phyloP scores from a whole-genome alignment of 1,140 invertebrate genomes.

The Mercenaria mercenaria region DNA sequence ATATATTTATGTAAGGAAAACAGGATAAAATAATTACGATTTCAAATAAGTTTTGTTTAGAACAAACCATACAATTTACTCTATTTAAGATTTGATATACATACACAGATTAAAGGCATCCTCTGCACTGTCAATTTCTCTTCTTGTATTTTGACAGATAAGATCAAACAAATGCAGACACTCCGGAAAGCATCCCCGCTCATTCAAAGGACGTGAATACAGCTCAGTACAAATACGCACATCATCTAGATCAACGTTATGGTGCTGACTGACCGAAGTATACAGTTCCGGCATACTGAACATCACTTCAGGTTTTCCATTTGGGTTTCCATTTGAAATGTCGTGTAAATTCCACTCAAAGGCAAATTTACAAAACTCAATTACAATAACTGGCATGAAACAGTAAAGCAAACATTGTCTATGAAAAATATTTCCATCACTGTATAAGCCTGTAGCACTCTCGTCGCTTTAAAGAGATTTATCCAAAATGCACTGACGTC shows the following conservation, averaged over 20 bases:
- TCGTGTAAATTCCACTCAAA: not conserved
- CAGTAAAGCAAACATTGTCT: not conserved
- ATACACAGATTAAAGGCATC: not conserved
- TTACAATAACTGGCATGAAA: not conserved
- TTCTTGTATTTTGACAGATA: not conserved
- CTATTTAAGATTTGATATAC: no score
- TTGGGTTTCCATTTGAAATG: not conserved
- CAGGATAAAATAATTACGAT: no score
- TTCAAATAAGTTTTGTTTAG: no score
- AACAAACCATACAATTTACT: no score
- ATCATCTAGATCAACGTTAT: not conserved
- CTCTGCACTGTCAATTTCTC: not conserved
- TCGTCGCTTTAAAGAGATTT: constrained; percentile 46
- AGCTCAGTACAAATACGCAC: not conserved
- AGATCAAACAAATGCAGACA: not conserved
- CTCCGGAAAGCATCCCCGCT: not conserved
- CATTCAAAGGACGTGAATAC: not conserved
- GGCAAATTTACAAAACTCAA: not conserved
- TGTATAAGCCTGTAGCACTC: not conserved
- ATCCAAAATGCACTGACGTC: constrained; percentile 60
- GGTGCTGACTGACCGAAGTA: not conserved
- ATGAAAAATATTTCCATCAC: not conserved
- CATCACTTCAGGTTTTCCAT: not conserved
- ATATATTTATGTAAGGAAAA: no score
- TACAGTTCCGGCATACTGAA: not conserved